Conservation (phyloP, 2,888 invertebrate species). For the Prionchulus punctatus region DNA sequence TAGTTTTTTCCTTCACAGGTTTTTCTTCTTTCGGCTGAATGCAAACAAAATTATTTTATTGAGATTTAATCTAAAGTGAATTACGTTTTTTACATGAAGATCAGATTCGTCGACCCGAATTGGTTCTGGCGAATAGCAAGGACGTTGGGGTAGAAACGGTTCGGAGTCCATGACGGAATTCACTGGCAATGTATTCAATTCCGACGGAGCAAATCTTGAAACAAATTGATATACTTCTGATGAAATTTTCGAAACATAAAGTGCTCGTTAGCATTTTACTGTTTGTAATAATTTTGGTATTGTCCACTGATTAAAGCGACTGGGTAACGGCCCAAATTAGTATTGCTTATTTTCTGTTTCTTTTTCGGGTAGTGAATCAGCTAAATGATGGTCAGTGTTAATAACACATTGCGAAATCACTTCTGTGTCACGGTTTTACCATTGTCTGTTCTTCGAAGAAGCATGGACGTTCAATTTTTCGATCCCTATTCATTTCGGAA, state of each 20-base stretch:
- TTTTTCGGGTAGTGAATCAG: background rate
- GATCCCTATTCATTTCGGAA: slow-evolving; percentile 56
- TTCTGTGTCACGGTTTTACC: slow-evolving; percentile 25
- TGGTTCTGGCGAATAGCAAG: background rate
- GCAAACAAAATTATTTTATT: too few relatives aligned
- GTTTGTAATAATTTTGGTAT: slow-evolving; percentile 67
- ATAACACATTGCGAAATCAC: too few relatives aligned
- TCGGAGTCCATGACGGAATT: slow-evolving; percentile 62
- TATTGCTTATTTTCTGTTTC: background rate
- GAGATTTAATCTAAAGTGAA: too few relatives aligned
- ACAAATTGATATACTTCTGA: background rate
- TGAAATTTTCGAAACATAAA: background rate
- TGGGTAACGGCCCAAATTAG: slow-evolving; percentile 53
- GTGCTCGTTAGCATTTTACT: slow-evolving; percentile 35
- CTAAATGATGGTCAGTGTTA: background rate
- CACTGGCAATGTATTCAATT: slow-evolving; percentile 76
- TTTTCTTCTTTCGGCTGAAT: too few relatives aligned
- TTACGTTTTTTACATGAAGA: too few relatives aligned
- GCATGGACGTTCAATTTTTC: slow-evolving; percentile 55
- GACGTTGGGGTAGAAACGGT: slow-evolving; percentile 17
- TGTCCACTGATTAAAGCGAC: slow-evolving; percentile 90
- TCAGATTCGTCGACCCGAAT: background rate
- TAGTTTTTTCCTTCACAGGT: too few relatives aligned
- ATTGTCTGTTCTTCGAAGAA: slow-evolving; percentile 80
- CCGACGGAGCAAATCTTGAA: slow-evolving; percentile 42